Conservation (phyloP, 2,888 invertebrate species). For the Colletes collaris region DNA sequence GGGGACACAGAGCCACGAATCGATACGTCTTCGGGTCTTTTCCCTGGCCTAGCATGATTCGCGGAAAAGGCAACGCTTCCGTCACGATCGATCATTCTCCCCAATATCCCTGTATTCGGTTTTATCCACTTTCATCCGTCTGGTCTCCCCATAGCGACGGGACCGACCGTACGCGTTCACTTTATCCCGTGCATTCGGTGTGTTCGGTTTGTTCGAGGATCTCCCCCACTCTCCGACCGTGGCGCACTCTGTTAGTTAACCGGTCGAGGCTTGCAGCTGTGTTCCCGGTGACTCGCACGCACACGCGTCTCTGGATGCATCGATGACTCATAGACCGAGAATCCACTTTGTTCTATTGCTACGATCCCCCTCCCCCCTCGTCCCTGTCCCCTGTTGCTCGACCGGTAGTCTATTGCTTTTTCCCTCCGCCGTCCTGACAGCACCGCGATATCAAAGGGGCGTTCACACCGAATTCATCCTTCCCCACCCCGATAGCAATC, state of each 20-base stretch:
- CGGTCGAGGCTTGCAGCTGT: conserved; percentile 26
- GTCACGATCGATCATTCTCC: not conserved
- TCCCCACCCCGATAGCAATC: not conserved
- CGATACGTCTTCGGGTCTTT: not conserved
- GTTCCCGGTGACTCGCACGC: conserved; percentile 4
- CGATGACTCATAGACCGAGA: conserved; percentile 77
- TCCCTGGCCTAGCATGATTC: not conserved
- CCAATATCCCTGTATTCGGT: not conserved
- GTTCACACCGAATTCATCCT: conserved; percentile 28
- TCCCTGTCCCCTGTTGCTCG: not conserved
- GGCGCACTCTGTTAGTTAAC: conserved; percentile 7
- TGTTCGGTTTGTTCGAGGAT: conserved; percentile 29
- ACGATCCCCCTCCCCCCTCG: conserved; percentile 21
- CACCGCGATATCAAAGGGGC: conserved; percentile 30
- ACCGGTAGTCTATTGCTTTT: conserved; percentile 21
- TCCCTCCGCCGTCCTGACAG: conserved; percentile 15
- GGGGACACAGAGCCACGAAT: not conserved
- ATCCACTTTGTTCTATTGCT: conserved; percentile 77
- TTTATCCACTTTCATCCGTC: conserved; percentile 32
- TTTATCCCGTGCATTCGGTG: conserved; percentile 21
- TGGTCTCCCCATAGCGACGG: conserved; percentile 2
- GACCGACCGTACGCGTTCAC: not conserved
- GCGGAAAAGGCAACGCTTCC: conserved; percentile 8
- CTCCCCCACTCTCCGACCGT: not conserved
- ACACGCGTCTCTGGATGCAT: conserved; percentile 51